A percentile compares a stretch with the other conserved stretches of the same genome.
Evolutionary conservation across 1,140 invertebrate genomes (phyloP).

Genomic region (Lasioglossum albipes): DNA sequence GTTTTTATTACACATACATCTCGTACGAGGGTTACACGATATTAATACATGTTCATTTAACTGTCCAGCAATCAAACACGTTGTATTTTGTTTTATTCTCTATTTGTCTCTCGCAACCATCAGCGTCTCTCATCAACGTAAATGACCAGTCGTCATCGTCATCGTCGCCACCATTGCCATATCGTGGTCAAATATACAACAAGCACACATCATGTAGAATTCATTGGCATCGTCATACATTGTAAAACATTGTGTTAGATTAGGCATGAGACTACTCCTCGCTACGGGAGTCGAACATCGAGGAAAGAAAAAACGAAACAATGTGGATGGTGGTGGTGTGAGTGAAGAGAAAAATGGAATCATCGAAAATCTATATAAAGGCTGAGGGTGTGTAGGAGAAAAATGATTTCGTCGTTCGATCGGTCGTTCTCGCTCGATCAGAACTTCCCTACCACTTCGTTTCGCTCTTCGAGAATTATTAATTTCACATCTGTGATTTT

Average conservation of each 20-base stretch:
- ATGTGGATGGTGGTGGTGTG: background rate
- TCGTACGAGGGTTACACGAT: slow-evolving; percentile 80
- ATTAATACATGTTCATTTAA: slow-evolving; percentile 81
- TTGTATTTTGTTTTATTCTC: slow-evolving; percentile 67
- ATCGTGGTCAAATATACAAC: slow-evolving; percentile 26
- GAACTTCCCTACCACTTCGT: background rate
- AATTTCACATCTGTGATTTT: background rate
- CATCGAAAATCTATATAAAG: too few relatives aligned
- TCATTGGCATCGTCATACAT: slow-evolving; percentile 46
- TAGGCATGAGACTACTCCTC: slow-evolving; percentile 32
- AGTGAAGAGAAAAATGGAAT: background rate
- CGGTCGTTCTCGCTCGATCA: slow-evolving; percentile 45
- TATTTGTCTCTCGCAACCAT: slow-evolving; percentile 43
- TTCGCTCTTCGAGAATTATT: background rate
- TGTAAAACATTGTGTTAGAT: slow-evolving; percentile 66
- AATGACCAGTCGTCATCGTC: slow-evolving; percentile 47
- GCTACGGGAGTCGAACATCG: background rate
- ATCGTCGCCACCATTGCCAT: slow-evolving; percentile 43
- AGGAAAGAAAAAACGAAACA: background rate
- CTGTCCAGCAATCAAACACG: slow-evolving; percentile 81
- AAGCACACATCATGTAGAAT: too few relatives aligned
- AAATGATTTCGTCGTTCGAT: background rate
- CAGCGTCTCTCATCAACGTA: slow-evolving; percentile 40
- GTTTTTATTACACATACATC: slow-evolving; percentile 81
- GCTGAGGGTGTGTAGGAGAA: too few relatives aligned